Percentiles rank a stretch among this genome's conserved stretches.
These are phyloP conservation scores for Pyrrhia umbra DNA, from an alignment of 2,888 invertebrate genomes.

Conservation along the genomic window DNA sequence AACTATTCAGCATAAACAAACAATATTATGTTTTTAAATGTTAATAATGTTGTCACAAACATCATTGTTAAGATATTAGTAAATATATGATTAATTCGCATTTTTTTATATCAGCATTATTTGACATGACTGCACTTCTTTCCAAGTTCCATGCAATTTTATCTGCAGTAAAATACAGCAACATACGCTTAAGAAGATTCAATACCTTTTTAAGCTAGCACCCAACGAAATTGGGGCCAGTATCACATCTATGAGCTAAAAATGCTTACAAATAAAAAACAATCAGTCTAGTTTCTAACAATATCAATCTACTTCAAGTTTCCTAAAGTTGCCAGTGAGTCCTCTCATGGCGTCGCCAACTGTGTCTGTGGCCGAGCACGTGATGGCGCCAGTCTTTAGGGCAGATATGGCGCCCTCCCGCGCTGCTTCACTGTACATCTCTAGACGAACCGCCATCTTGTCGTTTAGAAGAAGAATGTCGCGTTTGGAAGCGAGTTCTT, in stretches of 20 bases:
- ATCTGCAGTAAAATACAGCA: background rate
- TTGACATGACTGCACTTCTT: background rate
- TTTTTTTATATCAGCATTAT: background rate
- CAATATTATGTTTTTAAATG: no score
- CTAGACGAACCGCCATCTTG: slow-evolving; percentile 92
- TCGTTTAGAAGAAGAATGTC: slow-evolving; percentile 92
- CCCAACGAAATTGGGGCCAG: slow-evolving; percentile 5
- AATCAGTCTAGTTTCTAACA: slow-evolving; percentile 56
- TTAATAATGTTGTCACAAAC: no score
- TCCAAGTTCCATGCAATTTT: background rate
- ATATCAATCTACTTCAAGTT: slow-evolving; percentile 93
- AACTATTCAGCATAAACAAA: no score
- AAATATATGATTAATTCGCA: no score
- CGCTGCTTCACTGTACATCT: slow-evolving; percentile 93
- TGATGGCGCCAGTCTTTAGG: slow-evolving; percentile 89
- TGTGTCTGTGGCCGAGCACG: slow-evolving; percentile 91
- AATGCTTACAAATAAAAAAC: slow-evolving; percentile 29
- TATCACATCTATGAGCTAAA: slow-evolving; percentile 42
- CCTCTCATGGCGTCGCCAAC: slow-evolving; percentile 92
- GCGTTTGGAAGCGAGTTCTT: slow-evolving; percentile 91
- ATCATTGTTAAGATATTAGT: no score
- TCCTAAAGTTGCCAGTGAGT: slow-evolving; percentile 94
- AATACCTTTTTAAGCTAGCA: slow-evolving; percentile 1
- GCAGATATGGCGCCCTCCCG: slow-evolving; percentile 94
- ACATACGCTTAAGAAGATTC: background rate